Percentiles rank a stretch among this genome's conserved stretches.
phyloP scores from a whole-genome alignment of 2,113 vertebrate genomes.

The Nothobranchius furzeri region DNA sequence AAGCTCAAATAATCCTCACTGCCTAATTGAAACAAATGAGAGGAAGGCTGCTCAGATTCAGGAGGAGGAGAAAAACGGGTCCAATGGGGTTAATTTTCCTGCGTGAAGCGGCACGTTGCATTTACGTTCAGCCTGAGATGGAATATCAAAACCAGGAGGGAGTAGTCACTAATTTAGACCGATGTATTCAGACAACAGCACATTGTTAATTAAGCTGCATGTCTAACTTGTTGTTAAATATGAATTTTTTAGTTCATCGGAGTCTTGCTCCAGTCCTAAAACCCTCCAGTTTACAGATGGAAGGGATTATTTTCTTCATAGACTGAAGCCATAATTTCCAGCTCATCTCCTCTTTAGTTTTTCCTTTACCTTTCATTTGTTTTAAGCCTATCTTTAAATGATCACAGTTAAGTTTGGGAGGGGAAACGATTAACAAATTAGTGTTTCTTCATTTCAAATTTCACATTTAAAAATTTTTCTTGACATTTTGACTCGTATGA shows the following conservation, averaged over 20 bases:
- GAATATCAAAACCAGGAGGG: constrained; percentile 38
- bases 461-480: no score
- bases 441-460: no score
- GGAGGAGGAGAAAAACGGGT: background rate
- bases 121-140: constrained; percentile 16
- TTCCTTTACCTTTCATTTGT: background rate
- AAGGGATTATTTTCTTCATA: background rate
- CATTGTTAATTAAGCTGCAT: constrained; percentile 11
- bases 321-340: no score
- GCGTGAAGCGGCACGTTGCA: constrained; percentile 10
- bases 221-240: background rate
- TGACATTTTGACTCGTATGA: no score
- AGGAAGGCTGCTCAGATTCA: constrained; percentile 8
- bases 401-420: background rate
- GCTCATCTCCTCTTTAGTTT: background rate
- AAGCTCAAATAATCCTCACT: constrained; percentile 14
- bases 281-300: background rate
- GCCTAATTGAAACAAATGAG: constrained; percentile 55
- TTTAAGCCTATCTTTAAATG: background rate
- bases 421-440: background rate
- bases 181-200: constrained; percentile 18
- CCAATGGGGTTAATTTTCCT: constrained; percentile 31
- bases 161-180: constrained; percentile 28
- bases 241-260: background rate
- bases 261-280: no score